Evolutionary conservation across 2,888 invertebrate genomes (phyloP), one percentile per base, ranked within the genome.

Genomic region (Myopa testacea): DNA sequence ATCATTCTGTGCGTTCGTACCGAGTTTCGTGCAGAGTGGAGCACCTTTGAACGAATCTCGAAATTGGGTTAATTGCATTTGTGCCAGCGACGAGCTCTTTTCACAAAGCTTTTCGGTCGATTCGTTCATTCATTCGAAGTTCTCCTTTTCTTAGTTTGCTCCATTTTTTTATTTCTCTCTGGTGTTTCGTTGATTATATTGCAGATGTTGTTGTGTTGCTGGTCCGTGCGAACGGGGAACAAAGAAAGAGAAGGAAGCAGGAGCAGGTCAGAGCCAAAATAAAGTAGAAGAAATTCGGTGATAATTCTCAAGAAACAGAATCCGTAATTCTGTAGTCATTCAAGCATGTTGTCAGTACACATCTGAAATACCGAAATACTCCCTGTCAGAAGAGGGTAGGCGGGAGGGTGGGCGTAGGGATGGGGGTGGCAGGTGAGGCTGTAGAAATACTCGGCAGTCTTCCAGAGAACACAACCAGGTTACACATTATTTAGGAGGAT

Each of bases 41-140:
- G 50, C 60, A 6, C 12, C 69, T 75, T 68, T 60, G 26, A 52
- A 75, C 14, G 40, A 75, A 19, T 26, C 45, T 52, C 4, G 16
- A 60, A 75, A 75, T 75, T 69, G 75, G 45, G 60, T 68, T 75
- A 68, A 60, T 75, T 75, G 68, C 69, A 75, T 75, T 75, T 75
- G 58, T 68, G 37, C 16, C 34, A 16, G 16, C 16, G 74, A 14
- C 60, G 73, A 73, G 62, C 26, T 6, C 5, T 12, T 55, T 26
- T 26, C 26, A 74, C 74, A 60, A 60, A 60, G 62, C 62, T 45
- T 58, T 58, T 37, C 38, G 38, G 72, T 60, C n/a, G 37, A 70
- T 70, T 65, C 38, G 38, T 34, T 38, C 55, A 70, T 70, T 65
- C 38, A 65, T 34, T 38, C 65, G 34, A 37, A 38, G 38, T 16